Evolutionary conservation across 1,140 invertebrate genomes (phyloP).

Genomic region (fruit fly (Drosophila melanogaster)): Release_6_plus_ISO1_MT NT_033779.5:10474001-10474500

Average conservation of each 20-base stretch:
- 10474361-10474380: slow-evolving; percentile 26
- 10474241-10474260: slow-evolving; percentile 35
- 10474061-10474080: slow-evolving; percentile 7
- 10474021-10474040: slow-evolving; percentile 11
- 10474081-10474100: not conserved
- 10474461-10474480: too few species aligned
- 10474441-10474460: not conserved
- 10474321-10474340: slow-evolving; percentile 48
- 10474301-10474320: slow-evolving; percentile 62
- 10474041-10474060: not conserved
- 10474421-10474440: not conserved
- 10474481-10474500: too few species aligned
- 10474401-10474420: slow-evolving; percentile 13
- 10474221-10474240: not conserved
- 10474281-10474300: slow-evolving; percentile 33
- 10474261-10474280: slow-evolving; percentile 46
- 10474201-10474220: not conserved
- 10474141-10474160: not conserved
- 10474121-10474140: not conserved
- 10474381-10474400: slow-evolving; percentile 21
- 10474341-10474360: slow-evolving; percentile 57
- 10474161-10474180: not conserved
- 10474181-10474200: not conserved
- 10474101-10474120: not conserved
- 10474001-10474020: slow-evolving; percentile 21